Conservation (phyloP, 2,797 vertebrate genomes). For the Catostomus latipinnis region DNA sequence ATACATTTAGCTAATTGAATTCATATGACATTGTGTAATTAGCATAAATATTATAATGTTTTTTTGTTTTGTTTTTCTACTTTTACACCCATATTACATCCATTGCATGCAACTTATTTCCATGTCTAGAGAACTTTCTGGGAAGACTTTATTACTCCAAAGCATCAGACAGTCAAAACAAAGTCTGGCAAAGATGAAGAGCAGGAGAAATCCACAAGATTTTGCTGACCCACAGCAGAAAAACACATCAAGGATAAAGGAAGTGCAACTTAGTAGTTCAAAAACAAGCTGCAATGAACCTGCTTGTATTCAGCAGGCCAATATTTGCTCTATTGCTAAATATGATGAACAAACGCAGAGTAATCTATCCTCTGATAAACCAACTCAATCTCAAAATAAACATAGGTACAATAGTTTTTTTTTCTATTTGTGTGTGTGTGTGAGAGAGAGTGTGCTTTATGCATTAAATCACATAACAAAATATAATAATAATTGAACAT, state of each 20-base stretch:
- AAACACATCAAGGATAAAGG: background rate
- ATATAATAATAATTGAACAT: background rate
- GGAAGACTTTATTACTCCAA: conserved; percentile 62
- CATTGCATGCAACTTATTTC: background rate
- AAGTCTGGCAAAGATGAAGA: conserved; percentile 34
- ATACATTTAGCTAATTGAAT: background rate
- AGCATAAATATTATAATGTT: no score
- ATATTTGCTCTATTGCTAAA: background rate
- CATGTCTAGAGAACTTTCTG: conserved; percentile 60
- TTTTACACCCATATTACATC: background rate
- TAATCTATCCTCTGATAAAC: conserved; percentile 3
- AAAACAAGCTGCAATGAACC: background rate
- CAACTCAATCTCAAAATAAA: conserved; percentile 8
- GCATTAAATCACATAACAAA: background rate
- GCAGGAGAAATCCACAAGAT: conserved; percentile 21
- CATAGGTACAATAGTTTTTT: conserved; percentile 22
- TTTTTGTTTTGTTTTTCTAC: background rate
- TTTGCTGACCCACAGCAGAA: conserved; percentile 9
- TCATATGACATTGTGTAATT: no score
- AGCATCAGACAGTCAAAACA: conserved; percentile 54
- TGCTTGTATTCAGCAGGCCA: conserved; percentile 4
- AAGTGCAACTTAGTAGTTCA: conserved; percentile 13
- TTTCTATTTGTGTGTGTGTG: background rate
- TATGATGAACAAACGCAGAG: background rate
- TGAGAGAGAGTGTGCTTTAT: background rate